Evolutionary conservation across 2,888 invertebrate species (phyloP).

Genomic region (Thecophora atra): DNA sequence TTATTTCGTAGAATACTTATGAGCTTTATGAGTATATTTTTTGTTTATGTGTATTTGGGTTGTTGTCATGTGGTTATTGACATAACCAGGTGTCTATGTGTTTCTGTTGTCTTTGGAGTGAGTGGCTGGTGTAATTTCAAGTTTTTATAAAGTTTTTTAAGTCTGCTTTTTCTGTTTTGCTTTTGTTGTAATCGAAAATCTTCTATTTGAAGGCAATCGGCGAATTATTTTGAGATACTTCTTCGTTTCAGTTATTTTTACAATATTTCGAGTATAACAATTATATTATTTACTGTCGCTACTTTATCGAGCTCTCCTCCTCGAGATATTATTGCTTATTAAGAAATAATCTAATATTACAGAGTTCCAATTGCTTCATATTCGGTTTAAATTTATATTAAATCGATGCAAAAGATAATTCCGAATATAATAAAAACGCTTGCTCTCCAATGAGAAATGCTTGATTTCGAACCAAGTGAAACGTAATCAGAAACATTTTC

Average conservation of each 20-base stretch:
- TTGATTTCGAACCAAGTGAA: background rate
- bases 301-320: background rate
- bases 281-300: slow-evolving; percentile 13
- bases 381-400: slow-evolving; percentile 15
- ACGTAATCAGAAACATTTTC: background rate
- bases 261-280: slow-evolving; percentile 39
- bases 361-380: slow-evolving; percentile 23
- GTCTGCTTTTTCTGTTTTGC: slow-evolving; percentile 48
- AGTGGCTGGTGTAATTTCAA: slow-evolving; percentile 3
- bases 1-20: background rate
- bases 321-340: slow-evolving; percentile 10
- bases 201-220: slow-evolving; percentile 67
- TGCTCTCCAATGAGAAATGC: no score
- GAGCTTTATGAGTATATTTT: background rate
- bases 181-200: slow-evolving; percentile 64
- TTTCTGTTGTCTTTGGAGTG: background rate
- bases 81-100: background rate
- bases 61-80: slow-evolving; percentile 37
- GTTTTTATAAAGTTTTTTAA: slow-evolving; percentile 37
- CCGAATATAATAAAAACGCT: background rate
- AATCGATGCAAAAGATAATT: background rate
- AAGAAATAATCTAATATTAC: slow-evolving; percentile 17
- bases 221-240: slow-evolving; percentile 64
- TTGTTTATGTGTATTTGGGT: slow-evolving; percentile 37
- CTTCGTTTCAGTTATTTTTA: slow-evolving; percentile 40